Evolutionary conservation across 2,888 invertebrate species (phyloP).

Genomic region (Pterobdella sp.): DNA sequence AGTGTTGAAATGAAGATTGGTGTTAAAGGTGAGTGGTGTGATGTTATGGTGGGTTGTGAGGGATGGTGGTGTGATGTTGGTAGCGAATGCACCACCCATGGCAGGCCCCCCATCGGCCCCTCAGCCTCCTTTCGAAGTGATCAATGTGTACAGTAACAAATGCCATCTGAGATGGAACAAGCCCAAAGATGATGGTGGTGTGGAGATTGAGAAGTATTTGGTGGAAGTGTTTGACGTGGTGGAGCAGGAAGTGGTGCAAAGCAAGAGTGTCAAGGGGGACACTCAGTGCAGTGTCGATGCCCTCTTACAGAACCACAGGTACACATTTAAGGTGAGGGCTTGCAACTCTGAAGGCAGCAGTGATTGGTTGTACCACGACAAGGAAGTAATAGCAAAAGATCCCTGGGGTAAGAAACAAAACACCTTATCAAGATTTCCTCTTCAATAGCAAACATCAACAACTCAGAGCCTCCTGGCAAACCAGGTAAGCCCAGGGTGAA

Average conservation of each 20-base stretch:
- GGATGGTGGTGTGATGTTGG: too few relatives aligned
- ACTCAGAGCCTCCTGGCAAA: constrained; percentile 32
- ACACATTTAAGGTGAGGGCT: constrained; percentile 32
- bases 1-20: constrained; percentile 22
- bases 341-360: constrained; percentile 30
- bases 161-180: constrained; percentile 32
- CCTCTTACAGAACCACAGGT: constrained; percentile 24
- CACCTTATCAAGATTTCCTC: background rate
- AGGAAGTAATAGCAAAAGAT: constrained; percentile 30
- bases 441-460: background rate
- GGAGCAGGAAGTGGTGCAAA: background rate
- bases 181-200: constrained; percentile 29
- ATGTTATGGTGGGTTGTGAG: background rate
- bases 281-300: constrained; percentile 31
- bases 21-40: constrained; percentile 25
- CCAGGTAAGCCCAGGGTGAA: constrained; percentile 83
- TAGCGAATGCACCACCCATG: too few relatives aligned
- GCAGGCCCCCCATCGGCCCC: constrained; percentile 27
- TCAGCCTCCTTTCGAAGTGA: constrained; percentile 26
- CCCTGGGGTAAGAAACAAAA: constrained; percentile 29
- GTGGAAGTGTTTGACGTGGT: constrained; percentile 27
- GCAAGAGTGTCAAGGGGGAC: constrained; percentile 18
- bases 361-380: constrained; percentile 14
- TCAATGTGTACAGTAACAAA: constrained; percentile 27
- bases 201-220: constrained; percentile 27